Evolutionary conservation across 2,797 vertebrate genomes (phyloP).

Genomic region (Liparis tanakae): DNA sequence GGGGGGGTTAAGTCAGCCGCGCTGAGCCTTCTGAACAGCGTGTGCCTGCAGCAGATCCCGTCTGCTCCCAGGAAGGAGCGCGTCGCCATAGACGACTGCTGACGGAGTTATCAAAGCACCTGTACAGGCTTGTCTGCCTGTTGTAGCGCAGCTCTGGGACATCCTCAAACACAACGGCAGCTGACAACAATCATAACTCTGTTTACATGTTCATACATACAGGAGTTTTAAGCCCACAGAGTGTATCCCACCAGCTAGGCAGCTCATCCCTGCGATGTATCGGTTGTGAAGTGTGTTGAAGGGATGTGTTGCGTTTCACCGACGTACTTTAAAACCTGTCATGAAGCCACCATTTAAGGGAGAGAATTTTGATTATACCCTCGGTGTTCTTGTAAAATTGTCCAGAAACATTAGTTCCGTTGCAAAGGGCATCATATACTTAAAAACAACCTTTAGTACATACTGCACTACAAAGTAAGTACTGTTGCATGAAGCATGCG

Average conservation of each 20-base stretch:
- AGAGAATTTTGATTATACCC: not conserved
- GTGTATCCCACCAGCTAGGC: not conserved
- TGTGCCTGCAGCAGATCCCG: conserved; percentile 38
- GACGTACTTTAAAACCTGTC: not conserved
- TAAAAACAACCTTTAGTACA: not conserved
- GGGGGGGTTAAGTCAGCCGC: conserved; percentile 15
- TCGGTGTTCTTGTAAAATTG: no score
- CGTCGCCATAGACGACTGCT: conserved; percentile 20
- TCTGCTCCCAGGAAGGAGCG: conserved; percentile 28
- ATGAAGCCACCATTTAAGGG: not conserved
- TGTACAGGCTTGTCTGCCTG: conserved; percentile 24
- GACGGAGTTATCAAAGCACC: conserved; percentile 40
- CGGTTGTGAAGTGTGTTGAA: not conserved
- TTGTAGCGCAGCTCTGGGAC: conserved; percentile 5
- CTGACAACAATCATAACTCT: conserved; percentile 5
- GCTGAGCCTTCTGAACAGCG: conserved; percentile 30
- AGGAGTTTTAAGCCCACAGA: conserved; percentile 16
- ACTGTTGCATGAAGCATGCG: not conserved
- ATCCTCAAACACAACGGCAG: not conserved
- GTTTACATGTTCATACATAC: conserved; percentile 18
- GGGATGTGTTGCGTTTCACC: not conserved
- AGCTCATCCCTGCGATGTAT: no score
- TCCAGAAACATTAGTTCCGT: not conserved
- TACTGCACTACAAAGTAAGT: not conserved
- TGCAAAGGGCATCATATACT: not conserved